Conservation (phyloP, 2,888 invertebrate genomes). For the Dichetophora obliterata region DNA sequence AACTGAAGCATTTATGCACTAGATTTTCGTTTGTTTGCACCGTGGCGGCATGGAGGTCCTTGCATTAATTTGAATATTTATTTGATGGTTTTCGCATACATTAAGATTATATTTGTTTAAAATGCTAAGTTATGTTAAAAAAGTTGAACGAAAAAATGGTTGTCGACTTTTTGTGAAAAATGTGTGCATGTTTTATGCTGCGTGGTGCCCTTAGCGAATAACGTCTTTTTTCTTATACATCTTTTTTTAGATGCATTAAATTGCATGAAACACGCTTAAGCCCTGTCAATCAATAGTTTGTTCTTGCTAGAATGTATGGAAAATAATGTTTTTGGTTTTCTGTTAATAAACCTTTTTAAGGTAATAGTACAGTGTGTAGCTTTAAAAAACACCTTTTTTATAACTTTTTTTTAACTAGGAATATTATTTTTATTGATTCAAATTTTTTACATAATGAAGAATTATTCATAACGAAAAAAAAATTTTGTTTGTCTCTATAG, state of each 20-base stretch:
- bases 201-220: not conserved
- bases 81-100: not conserved
- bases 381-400: too few relatives aligned
- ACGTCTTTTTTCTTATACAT: not conserved
- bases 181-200: not conserved
- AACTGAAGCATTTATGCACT: not conserved
- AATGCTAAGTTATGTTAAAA: not conserved
- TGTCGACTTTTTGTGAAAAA: not conserved
- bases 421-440: too few relatives aligned
- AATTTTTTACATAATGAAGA: too few relatives aligned
- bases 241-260: conserved; percentile 1
- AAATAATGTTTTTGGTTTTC: too few relatives aligned
- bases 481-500: too few relatives aligned
- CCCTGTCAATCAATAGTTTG: too few relatives aligned
- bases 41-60: not conserved
- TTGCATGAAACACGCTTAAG: conserved; percentile 13
- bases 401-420: too few relatives aligned
- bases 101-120: not conserved
- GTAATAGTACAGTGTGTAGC: too few relatives aligned
- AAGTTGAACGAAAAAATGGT: not conserved
- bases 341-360: too few relatives aligned
- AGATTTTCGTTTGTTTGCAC: not conserved
- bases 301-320: too few relatives aligned
- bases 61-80: not conserved
- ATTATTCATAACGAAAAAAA: too few relatives aligned